phyloP scores from a whole-genome alignment of 2,797 vertebrate genomes.

The Melanotaenia parkinsoni region DNA sequence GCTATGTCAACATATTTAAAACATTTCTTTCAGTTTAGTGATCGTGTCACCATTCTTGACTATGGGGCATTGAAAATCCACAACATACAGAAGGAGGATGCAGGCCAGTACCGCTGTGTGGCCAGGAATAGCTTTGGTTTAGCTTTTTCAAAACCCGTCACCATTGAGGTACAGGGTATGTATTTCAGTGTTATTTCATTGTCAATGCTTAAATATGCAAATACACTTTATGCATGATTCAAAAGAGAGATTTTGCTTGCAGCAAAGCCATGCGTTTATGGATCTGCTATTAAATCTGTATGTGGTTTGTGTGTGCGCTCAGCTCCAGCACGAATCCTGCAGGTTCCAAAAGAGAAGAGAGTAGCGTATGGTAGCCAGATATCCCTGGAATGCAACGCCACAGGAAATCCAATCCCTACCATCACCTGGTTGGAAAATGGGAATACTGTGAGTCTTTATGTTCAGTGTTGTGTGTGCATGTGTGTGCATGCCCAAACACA shows the following conservation, averaged over 20 bases:
- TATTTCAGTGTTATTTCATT: constrained; percentile 20
- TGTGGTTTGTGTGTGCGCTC: constrained; percentile 53
- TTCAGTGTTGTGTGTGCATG: background rate
- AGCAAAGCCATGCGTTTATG: background rate
- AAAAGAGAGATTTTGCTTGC: background rate
- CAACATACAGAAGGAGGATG: constrained; percentile 93
- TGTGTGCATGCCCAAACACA: background rate
- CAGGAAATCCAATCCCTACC: constrained; percentile 91
- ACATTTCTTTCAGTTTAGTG: constrained; percentile 82
- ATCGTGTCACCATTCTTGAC: constrained; percentile 91
- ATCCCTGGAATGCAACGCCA: constrained; percentile 89
- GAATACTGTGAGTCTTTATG: constrained; percentile 88
- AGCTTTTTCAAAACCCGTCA: constrained; percentile 90
- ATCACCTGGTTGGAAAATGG: constrained; percentile 98
- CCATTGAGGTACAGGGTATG: constrained; percentile 93
- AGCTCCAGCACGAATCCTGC: constrained; percentile 96
- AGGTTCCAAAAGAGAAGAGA: constrained; percentile 92
- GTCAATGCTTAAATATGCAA: background rate
- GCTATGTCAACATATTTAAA: background rate
- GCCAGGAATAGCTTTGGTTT: constrained; percentile 95
- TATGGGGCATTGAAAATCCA: constrained; percentile 95
- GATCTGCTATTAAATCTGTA: background rate
- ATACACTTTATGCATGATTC: background rate
- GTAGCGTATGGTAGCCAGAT: constrained; percentile 91
- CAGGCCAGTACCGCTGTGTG: constrained; percentile 93